phyloP scores from a whole-genome alignment of 1,140 invertebrate genomes.

The Ooceraea biroi region DNA sequence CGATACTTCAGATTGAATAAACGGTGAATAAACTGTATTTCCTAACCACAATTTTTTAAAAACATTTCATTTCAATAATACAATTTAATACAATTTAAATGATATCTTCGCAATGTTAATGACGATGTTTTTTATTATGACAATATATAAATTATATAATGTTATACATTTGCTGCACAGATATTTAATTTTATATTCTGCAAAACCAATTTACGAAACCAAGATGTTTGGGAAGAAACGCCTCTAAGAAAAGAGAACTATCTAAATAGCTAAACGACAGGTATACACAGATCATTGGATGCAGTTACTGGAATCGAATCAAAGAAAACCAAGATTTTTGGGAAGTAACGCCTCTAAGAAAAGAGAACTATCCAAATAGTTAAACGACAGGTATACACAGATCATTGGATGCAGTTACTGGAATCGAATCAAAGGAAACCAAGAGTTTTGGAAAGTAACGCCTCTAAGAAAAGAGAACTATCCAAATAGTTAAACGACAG shows the following conservation, averaged over 20 bases:
- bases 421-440: neutral
- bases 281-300: slow-evolving; percentile 14
- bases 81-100: too few relatives aligned
- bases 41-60: neutral
- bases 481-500: slow-evolving; percentile 31
- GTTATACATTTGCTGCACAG: neutral
- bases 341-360: neutral
- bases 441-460: neutral
- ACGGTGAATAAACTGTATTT: neutral
- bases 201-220: neutral
- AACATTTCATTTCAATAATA: neutral
- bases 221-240: neutral
- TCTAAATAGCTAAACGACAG: slow-evolving; percentile 21
- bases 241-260: neutral
- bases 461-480: neutral
- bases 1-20: neutral
- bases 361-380: slow-evolving; percentile 1
- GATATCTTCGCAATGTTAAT: neutral
- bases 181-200: neutral
- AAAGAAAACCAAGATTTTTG: neutral
- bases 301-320: neutral
- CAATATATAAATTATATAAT: neutral
- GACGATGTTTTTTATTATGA: neutral
- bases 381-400: slow-evolving; percentile 24
- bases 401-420: neutral